Percentiles rank a stretch among this genome's conserved stretches.
Evolutionary conservation across 1,140 invertebrate species (phyloP).

Genomic region (Heliothis virescens): DNA sequence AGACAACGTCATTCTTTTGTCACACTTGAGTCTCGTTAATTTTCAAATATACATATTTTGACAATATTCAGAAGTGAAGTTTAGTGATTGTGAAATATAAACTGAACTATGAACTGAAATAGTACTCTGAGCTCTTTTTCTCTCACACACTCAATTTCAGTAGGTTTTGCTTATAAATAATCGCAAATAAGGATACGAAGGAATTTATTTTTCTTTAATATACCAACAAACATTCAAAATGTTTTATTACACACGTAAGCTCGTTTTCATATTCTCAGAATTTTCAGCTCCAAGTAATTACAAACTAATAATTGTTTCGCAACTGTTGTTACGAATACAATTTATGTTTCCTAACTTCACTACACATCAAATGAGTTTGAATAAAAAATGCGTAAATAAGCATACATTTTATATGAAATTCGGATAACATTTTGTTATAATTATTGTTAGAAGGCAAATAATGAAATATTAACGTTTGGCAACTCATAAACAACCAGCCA

Average conservation of each 20-base stretch:
- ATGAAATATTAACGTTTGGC: too few relatives aligned
- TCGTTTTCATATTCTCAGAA: constrained; percentile 4
- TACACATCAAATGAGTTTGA: constrained; percentile 38
- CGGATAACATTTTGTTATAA: too few relatives aligned
- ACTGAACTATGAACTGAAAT: too few relatives aligned
- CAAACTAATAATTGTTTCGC: constrained; percentile 39
- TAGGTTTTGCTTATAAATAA: too few relatives aligned
- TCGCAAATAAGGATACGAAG: not conserved
- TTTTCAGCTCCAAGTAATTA: constrained; percentile 31
- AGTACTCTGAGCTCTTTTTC: too few relatives aligned
- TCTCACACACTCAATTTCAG: too few relatives aligned
- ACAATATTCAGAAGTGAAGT: too few relatives aligned
- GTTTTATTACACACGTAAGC: constrained; percentile 2
- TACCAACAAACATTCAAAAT: not conserved
- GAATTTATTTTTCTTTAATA: constrained; percentile 1
- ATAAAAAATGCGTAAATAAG: not conserved
- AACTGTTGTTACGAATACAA: constrained; percentile 23
- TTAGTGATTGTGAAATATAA: too few relatives aligned
- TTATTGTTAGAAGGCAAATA: too few relatives aligned
- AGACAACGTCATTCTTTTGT: not conserved
- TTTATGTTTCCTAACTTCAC: constrained; percentile 27
- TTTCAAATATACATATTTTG: too few relatives aligned
- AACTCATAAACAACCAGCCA: too few relatives aligned
- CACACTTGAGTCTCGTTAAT: not conserved
- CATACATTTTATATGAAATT: not conserved